These are phyloP conservation scores for Lacerta viridis DNA, from an alignment of 2,797 vertebrate species.

Conservation along the genomic window DNA sequence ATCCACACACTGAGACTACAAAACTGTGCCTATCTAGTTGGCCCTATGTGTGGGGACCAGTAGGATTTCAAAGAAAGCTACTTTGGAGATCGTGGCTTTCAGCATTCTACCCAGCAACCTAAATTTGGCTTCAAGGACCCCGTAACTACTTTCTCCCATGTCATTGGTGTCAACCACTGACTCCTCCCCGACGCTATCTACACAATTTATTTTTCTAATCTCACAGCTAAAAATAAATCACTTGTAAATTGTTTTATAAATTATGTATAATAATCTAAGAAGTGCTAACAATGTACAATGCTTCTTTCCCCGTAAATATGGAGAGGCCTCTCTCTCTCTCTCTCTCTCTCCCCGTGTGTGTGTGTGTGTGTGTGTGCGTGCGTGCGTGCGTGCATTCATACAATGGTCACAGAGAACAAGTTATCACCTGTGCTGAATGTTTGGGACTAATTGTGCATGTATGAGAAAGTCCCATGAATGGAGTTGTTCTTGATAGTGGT, in stretches of 20 bases:
- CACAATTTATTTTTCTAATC: conserved; percentile 70
- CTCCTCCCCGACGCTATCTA: neutral
- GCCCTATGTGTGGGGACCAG: too few relatives aligned
- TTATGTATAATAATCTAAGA: conserved; percentile 82
- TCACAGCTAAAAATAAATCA: conserved; percentile 83
- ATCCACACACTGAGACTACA: too few relatives aligned
- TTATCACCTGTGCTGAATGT: conserved; percentile 82
- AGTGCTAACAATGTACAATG: conserved; percentile 67
- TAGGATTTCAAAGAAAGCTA: too few relatives aligned
- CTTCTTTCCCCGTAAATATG: neutral
- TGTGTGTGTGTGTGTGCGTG: conserved; percentile 11
- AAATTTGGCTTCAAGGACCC: too few relatives aligned
- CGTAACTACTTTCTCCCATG: too few relatives aligned
- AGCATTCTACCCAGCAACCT: too few relatives aligned
- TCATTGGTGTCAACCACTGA: too few relatives aligned
- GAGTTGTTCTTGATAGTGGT: conserved; percentile 48
- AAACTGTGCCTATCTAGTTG: too few relatives aligned
- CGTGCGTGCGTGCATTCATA: conserved; percentile 42
- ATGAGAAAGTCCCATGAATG: conserved; percentile 59
- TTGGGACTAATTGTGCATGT: conserved; percentile 79
- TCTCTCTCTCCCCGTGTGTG: too few relatives aligned
- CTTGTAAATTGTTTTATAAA: conserved; percentile 86
- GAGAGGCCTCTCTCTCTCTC: too few relatives aligned
- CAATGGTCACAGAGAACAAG: conserved; percentile 80
- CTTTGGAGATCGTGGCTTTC: too few relatives aligned